Conservation (phyloP, 2,888 invertebrate species). For the Operophtera brumata region DNA sequence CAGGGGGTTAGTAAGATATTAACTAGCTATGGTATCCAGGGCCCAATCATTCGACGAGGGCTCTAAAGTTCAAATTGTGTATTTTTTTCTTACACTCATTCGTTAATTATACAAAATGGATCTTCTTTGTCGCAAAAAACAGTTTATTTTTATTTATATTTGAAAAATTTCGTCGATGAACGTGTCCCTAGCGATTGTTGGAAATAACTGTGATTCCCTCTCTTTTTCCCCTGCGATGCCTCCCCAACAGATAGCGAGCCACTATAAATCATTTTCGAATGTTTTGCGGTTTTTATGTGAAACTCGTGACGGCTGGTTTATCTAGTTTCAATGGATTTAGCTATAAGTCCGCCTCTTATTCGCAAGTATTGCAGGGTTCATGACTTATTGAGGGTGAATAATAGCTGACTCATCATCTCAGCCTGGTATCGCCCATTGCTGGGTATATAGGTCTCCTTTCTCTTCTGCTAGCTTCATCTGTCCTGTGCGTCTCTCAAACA, state of each 20-base stretch:
- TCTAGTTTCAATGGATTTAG: slow-evolving; percentile 64
- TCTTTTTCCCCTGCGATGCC: slow-evolving; percentile 68
- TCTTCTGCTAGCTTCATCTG: no score
- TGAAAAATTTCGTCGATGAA: slow-evolving; percentile 38
- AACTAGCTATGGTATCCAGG: no score
- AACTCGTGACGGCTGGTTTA: slow-evolving; percentile 62
- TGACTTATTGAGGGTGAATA: not conserved
- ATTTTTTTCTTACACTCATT: no score
- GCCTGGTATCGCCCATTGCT: no score
- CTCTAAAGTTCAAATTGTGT: no score
- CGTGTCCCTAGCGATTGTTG: slow-evolving; percentile 57
- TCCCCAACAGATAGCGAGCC: slow-evolving; percentile 63
- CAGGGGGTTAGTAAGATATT: no score
- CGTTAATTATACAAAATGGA: no score
- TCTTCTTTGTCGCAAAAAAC: no score
- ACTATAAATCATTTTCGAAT: slow-evolving; percentile 75
- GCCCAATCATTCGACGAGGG: no score
- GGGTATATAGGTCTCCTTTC: no score
- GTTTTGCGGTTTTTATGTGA: slow-evolving; percentile 71
- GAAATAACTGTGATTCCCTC: slow-evolving; percentile 66
- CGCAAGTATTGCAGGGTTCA: not conserved
- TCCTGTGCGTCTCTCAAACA: no score
- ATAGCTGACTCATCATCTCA: no score
- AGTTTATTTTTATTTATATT: not conserved
- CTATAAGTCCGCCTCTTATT: slow-evolving; percentile 30